Evolutionary conservation across 1,140 invertebrate genomes (phyloP), one percentile per base, ranked within the genome.

Genomic region (Cydia pomonella): DNA sequence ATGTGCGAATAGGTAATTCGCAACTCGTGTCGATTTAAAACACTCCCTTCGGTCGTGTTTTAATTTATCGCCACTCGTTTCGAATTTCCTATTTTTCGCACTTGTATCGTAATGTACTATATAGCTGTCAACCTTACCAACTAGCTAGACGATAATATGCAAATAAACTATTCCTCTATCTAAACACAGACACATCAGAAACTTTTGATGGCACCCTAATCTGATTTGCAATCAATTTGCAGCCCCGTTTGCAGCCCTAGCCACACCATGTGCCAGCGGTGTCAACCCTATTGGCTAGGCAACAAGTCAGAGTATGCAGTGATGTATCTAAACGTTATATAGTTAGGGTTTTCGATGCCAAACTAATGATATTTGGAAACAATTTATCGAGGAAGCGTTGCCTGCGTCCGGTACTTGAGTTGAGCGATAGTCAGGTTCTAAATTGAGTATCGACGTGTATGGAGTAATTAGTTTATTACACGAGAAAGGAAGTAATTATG

Each of bases 221-320:
- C 21, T 10, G 53, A 59, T 59, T 59, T 59, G 9, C 18, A 59
- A 59, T 3, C 47, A 50, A 50, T 59, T 50, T 59, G 10, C 18
- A 59, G 12, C 53, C 53, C 18, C 47, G 53, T 59, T 41, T 59
- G 18, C 53, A 59, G 16, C 53, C 53, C 53, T 59, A 59, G 10
- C 53, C 9, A 23, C 21, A 3, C 41, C 41, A 44, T 44, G 41
- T 18, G n/a, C 16, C 16, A 59, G 53, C 18, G 12, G 12, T 44
- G 53, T 21, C 53, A 59, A 23, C 21, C 53, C 53, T 59, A 59
- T 59, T 59, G 53, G 53, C 53, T 59, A 23, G 53, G 6, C 21
- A 59, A 59, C 12, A 59, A 59, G 53, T 59, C 21, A 59, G 10
- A 44, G 21, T 23, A 59, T 23, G 9, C 12, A 59, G 53, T 59